Evolutionary conservation across 2,113 vertebrate species (phyloP).

Genomic region (Myotis brandtii): DNA sequence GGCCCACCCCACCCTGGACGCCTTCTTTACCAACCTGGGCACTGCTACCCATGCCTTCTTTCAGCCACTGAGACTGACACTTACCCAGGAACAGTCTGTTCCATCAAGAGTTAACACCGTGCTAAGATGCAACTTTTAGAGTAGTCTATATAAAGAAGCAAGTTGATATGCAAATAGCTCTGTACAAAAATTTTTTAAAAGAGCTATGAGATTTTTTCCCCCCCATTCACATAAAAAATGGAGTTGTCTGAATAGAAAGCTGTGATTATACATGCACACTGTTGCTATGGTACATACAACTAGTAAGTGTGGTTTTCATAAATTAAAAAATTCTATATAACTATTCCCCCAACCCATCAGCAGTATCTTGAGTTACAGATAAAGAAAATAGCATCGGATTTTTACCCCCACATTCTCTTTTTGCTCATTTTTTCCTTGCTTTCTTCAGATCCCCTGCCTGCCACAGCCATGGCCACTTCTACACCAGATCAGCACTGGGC

Average conservation of each 20-base stretch:
- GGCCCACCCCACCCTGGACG: accelerated
- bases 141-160: constrained; percentile 65
- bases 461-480: not conserved
- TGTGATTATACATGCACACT: constrained; percentile 70
- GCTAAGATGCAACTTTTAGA: constrained; percentile 76
- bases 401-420: not conserved
- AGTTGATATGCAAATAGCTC: constrained; percentile 79
- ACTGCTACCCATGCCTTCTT: not conserved
- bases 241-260: constrained; percentile 71
- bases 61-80: not conserved
- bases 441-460: not conserved
- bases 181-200: not conserved
- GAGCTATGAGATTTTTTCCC: not conserved
- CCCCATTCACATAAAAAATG: constrained; percentile 64
- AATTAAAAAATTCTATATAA: not conserved
- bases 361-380: constrained; percentile 68
- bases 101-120: constrained; percentile 76
- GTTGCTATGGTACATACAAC: constrained; percentile 68
- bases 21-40: not conserved
- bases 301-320: constrained; percentile 63
- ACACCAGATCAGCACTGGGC: too few relatives aligned
- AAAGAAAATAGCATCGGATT: not conserved
- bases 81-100: constrained; percentile 76
- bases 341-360: constrained; percentile 19
- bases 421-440: not conserved